Base-by-base conservation (phyloP, 2,113 vertebrate genomes). In the Osmerus mordax region DNA sequence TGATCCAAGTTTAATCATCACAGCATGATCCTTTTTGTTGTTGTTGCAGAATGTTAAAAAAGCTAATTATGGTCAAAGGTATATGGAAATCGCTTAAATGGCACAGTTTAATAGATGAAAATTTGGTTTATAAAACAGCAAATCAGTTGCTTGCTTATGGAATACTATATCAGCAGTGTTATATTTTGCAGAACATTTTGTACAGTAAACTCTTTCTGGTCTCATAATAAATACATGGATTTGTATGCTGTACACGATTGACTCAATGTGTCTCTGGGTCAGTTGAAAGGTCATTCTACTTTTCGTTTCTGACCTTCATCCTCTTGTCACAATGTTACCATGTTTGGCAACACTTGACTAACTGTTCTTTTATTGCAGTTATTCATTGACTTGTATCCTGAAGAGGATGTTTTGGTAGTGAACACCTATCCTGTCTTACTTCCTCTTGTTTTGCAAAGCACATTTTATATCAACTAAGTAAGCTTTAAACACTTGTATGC, bases 361-460 rank as follows among this genome's bases (percentile, higher is more conserved):
- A 69, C 32, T 69, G 67, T 58, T 69, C 16, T 58, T 69, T 6
- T 25, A 58, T 56, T 56, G 54, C 29, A 56, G 53, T 58, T 16
- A 56, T 58, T 9, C 28, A 32, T 58, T 32, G 13, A 16, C 28
- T n/a, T 54, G 59, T 29, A 52, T 47, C n/a, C 65, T 9, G n/a
- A 21, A 25, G 51, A 69, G 53, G 53, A 69, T 69, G 53, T 58
- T n/a, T 69, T 58, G 19, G 9, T 14, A 32, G 25, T 52, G 15
- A 28, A 69, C 67, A 58, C 67, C 67, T 65, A 25, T 52, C 67
- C 67, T 69, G 47, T 25, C n/a, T 19, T 28, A 51, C 23, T 69
- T 69, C 54, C 67, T 69, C 28, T 51, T 29, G 56, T 58, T 59
- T 23, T 23, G 7, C 41, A 47, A 47, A 25, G 29, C 9, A 47